Evolutionary conservation across 2,888 invertebrate species (phyloP), one percentile per base, ranked within the genome.

Genomic region (Drosophila nr. medialis): DNA sequence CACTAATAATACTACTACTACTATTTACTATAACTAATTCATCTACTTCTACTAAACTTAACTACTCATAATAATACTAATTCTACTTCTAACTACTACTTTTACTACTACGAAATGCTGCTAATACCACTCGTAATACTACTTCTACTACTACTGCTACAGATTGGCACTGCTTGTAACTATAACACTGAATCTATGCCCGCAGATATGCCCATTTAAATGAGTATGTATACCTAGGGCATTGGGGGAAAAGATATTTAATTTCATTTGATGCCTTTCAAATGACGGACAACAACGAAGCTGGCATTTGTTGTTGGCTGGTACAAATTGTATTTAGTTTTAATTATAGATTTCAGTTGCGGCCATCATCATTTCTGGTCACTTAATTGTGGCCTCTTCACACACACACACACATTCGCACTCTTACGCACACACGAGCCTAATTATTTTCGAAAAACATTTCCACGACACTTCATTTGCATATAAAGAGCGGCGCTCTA

Each of bases 341-440:
- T 81, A 81, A 80, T 80, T 75, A 80, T 78, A 78, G 82, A 81
- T 80, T 78, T 78, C 51, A 51, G 61, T 60, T 63, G 29, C 30
- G 24, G 64, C 59, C 63, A 64, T 71, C 60, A 64, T 71, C 65
- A 63, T 63, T 67, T 71, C 64, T 81, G 75, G 64, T 55, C 67
- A 78, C 63, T 70, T 81, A 74, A 81, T 79, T 81, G 71, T 67
- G 71, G 74, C 49, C 78, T 59, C 61, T 58, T 65, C 81, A 24
- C 13, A 45, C 13, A 45, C 21, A 24, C 24, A 48, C n/a, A n/a
- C 56, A 15, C n/a, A 53, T 8, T 21, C 50, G 2, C 21, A 32
- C 21, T 13, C 15, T 15, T 24, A 13, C 24, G 11, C 18, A 18
- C 21, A 15, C 1, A 54, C 60, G 56, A 64, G 71, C 71, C 59